Evolutionary conservation across 1,140 invertebrate genomes (phyloP).

Genomic region (Cotesia chilonis): DNA sequence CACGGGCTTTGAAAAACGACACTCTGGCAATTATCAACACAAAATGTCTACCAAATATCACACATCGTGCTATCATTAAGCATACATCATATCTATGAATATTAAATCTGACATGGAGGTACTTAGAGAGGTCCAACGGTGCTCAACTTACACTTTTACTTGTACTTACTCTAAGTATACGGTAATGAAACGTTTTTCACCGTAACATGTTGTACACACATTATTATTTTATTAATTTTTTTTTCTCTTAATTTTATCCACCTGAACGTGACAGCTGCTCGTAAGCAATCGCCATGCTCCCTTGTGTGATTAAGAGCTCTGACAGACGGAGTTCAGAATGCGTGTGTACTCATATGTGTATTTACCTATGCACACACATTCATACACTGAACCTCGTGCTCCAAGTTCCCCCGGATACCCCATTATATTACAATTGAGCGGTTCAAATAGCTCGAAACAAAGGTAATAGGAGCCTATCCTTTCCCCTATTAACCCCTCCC

Average conservation of each 20-base stretch:
- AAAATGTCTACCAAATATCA: too few species aligned
- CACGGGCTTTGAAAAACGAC: neutral
- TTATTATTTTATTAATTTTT: conserved; percentile 19
- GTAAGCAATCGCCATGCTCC: conserved; percentile 29
- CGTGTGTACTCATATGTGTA: conserved; percentile 6
- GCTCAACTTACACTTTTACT: too few species aligned
- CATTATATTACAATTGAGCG: conserved; percentile 26
- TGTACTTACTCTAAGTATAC: too few species aligned
- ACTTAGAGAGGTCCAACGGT: too few species aligned
- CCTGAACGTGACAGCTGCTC: conserved; percentile 45
- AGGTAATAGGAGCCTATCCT: conserved; percentile 23
- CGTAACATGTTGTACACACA: neutral
- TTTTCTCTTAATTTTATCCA: conserved; percentile 28
- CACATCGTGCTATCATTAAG: too few species aligned
- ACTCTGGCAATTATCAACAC: neutral
- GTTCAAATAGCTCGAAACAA: conserved; percentile 27
- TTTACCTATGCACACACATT: neutral
- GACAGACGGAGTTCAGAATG: neutral
- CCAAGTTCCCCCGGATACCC: neutral
- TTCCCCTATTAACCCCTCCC: neutral
- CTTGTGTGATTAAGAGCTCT: conserved; percentile 8
- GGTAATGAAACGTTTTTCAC: neutral
- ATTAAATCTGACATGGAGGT: too few species aligned
- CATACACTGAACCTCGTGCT: neutral
- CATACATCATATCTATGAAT: too few species aligned